Evolutionary conservation across 1,140 invertebrate species (phyloP).

Genomic region (Parapsyche elsis): DNA sequence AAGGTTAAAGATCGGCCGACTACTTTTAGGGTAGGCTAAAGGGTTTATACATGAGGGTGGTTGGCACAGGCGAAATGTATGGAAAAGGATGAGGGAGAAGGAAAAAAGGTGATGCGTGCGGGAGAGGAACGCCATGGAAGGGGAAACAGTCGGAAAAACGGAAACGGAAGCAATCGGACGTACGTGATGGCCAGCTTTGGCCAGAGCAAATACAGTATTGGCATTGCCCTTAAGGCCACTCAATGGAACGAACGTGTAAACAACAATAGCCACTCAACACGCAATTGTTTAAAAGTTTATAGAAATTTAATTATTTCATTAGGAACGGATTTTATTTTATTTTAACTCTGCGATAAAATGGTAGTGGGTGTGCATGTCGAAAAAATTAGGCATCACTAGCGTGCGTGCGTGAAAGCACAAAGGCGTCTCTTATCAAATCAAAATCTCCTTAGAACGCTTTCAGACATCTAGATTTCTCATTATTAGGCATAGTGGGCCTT

Average conservation of each 20-base stretch:
- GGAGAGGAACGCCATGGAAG: not conserved
- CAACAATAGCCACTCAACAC: not conserved
- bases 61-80: not conserved
- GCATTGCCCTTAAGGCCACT: not conserved
- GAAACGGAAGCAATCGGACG: constrained; percentile 56
- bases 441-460: too few species aligned
- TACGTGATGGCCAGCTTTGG: constrained; percentile 51
- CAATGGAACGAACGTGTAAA: not conserved
- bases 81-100: not conserved
- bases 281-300: constrained; percentile 8
- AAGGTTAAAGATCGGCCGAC: constrained; percentile 3
- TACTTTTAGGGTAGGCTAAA: not conserved
- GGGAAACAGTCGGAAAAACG: constrained; percentile 36
- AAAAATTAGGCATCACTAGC: too few species aligned
- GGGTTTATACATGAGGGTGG: not conserved
- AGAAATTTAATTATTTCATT: too few species aligned
- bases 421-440: too few species aligned
- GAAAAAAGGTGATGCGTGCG: not conserved
- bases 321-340: too few species aligned
- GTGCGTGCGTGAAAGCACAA: too few species aligned
- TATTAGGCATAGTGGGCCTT: too few species aligned
- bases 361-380: not conserved
- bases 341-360: too few species aligned
- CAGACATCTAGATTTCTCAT: too few species aligned
- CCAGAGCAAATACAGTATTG: constrained; percentile 48